Percentiles rank a stretch among this genome's conserved stretches.
phyloP scores from a whole-genome alignment of 2,888 invertebrate species.

The Theristus sp. region DNA sequence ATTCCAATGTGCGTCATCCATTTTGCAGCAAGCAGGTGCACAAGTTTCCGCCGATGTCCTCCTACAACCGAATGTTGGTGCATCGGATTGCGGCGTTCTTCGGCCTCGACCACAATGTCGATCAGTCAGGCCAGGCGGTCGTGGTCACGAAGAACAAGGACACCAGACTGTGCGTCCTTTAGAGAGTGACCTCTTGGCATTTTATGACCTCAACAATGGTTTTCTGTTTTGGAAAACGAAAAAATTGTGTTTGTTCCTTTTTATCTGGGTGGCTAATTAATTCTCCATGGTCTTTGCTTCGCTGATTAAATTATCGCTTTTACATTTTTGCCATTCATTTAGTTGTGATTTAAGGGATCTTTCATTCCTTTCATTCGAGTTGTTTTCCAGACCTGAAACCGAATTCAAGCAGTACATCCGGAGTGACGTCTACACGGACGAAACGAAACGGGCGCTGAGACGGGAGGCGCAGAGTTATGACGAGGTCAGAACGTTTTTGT shows the following conservation, averaged over 20 bases:
- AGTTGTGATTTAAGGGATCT: no score
- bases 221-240: no score
- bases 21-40: slow-evolving; percentile 44
- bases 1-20: no score
- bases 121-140: slow-evolving; percentile 56
- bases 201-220: no score
- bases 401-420: slow-evolving; percentile 52
- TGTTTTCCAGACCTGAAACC: slow-evolving; percentile 41
- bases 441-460: slow-evolving; percentile 58
- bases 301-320: no score
- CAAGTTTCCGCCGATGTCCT: slow-evolving; percentile 76
- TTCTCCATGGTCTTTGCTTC: no score
- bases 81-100: slow-evolving; percentile 82
- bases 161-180: slow-evolving; percentile 39
- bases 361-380: no score
- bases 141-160: slow-evolving; percentile 51
- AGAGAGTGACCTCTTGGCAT: no score
- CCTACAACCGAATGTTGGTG: slow-evolving; percentile 85
- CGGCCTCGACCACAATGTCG: slow-evolving; percentile 80
- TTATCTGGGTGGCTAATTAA: no score
- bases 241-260: no score
- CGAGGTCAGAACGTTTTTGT: slow-evolving; percentile 42
- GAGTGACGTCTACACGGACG: slow-evolving; percentile 43
- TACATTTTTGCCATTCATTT: no score
- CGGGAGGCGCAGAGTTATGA: slow-evolving; percentile 61